Base-by-base conservation (phyloP, 2,888 invertebrate species). In the Eupithecia dodoneata region DNA sequence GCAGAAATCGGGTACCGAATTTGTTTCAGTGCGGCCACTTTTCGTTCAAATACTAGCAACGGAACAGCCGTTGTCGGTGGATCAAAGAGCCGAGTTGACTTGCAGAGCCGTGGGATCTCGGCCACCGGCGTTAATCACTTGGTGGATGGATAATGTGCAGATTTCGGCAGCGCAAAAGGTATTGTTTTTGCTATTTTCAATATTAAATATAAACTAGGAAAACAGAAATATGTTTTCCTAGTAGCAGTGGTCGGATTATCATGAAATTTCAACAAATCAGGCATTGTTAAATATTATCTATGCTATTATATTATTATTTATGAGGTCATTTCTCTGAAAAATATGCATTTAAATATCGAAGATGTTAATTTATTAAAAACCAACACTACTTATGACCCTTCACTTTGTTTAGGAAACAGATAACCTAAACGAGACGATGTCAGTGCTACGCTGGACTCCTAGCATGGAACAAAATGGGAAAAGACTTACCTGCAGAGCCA, bases 51-150 rank as follows among this genome's bases (percentile, higher is more conserved):
- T 98, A 83, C 90, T 97, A 80, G 97, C 97, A 84, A 97, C 97
- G 88, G 97, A 97, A 87, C 97, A 98, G 85, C 98, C 98, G 0
- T 95, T 98, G 79, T 98, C 98, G 63, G 98, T 98, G 0, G 98
- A 97, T 81, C 96, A 97, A 86, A 96, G 96, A 87, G 97, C 98
- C 81, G 97, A 98, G 87, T 96, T 98, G 83, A 97, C 97, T 69
- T 99, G 98, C 90, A 97, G 97, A 89, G 97, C 98, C 0, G 96
- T 97, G 73, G 98, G 98, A 0, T 98, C 98, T 4, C 94, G 98
- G 81, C 98, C 98, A 0, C 97, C 98, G 0, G 98, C 98, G 0
- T 96, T 97, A 86, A 97, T 98, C 80, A 96, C 97, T 0, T 98
- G 98, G 98, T 98, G 97, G 96, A 96, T 98, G 94, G 97, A 97